phyloP scores from a whole-genome alignment of 1,140 invertebrate genomes.

The Scaptomyza graminum region DNA sequence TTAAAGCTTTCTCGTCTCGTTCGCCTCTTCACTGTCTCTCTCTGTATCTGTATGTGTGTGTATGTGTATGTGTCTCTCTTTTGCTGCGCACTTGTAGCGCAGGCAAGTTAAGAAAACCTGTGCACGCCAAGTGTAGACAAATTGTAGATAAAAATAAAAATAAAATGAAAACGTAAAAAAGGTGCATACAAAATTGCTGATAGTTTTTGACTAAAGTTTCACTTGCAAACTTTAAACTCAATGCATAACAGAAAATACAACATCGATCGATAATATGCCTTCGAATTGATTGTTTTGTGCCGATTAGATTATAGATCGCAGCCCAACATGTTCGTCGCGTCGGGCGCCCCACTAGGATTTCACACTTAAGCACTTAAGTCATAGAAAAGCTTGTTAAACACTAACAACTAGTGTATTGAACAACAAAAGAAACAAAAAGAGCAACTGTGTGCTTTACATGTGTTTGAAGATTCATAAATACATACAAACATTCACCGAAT shows the following conservation, averaged over 20 bases:
- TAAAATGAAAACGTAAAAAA: conserved; percentile 72
- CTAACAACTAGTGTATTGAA: conserved; percentile 28
- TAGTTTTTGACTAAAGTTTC: conserved; percentile 61
- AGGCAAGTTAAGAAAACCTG: conserved; percentile 65
- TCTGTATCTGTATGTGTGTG: conserved; percentile 1
- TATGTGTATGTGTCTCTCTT: conserved; percentile 6
- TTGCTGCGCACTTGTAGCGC: conserved; percentile 39
- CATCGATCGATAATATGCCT: conserved; percentile 59
- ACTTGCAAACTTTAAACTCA: conserved; percentile 31
- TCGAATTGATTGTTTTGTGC: conserved; percentile 53
- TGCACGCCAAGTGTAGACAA: conserved; percentile 58
- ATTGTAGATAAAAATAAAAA: conserved; percentile 78
- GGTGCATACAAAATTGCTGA: conserved; percentile 66
- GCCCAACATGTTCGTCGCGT: conserved; percentile 22
- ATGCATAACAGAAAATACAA: neutral
- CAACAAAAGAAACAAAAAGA: neutral
- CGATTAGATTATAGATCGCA: conserved; percentile 76
- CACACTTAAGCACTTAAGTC: conserved; percentile 11
- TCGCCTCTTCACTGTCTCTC: conserved; percentile 5
- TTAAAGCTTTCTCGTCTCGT: conserved; percentile 55
- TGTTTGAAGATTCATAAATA: neutral
- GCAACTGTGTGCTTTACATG: neutral
- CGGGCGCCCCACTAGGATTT: conserved; percentile 7
- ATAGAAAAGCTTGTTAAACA: conserved; percentile 42
- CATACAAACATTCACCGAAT: conserved; percentile 18